phyloP scores from a whole-genome alignment of 2,797 vertebrate species.

The Lutra lutra region DNA sequence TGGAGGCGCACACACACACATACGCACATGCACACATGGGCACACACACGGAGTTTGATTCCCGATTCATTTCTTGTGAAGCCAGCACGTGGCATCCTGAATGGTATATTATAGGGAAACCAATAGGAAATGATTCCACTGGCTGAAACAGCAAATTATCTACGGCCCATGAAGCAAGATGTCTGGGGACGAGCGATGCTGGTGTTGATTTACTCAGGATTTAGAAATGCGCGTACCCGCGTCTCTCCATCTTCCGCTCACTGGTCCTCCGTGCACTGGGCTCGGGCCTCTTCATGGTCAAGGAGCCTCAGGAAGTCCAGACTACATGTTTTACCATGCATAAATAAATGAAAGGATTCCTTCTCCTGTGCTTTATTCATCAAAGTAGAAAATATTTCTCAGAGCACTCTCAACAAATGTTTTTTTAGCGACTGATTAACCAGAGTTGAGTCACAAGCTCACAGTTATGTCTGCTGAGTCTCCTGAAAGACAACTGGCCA shows the following conservation, averaged over 20 bases:
- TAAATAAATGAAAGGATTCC: not conserved
- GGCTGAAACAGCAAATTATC: not conserved
- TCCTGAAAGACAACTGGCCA: not conserved
- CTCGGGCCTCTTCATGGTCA: not conserved
- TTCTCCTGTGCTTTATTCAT: not conserved
- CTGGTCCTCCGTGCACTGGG: too few relatives aligned
- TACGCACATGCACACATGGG: not conserved
- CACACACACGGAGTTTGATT: too few relatives aligned
- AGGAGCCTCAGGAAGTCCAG: not conserved
- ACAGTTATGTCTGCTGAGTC: not conserved
- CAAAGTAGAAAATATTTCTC: not conserved
- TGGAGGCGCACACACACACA: too few relatives aligned
- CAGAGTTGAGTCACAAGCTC: not conserved
- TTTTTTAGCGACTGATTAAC: not conserved
- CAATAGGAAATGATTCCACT: not conserved
- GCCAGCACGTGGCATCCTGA: too few relatives aligned
- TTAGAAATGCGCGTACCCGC: not conserved
- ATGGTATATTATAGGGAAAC: not conserved
- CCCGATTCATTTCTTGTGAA: not conserved
- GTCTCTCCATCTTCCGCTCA: not conserved
- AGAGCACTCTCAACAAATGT: not conserved
- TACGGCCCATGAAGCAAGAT: rapidly evolving
- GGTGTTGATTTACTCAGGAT: not conserved
- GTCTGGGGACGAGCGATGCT: too few relatives aligned
- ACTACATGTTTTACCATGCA: not conserved